phyloP scores from a whole-genome alignment of 2,113 vertebrate genomes.

The Anarrhichthys ocellatus region DNA sequence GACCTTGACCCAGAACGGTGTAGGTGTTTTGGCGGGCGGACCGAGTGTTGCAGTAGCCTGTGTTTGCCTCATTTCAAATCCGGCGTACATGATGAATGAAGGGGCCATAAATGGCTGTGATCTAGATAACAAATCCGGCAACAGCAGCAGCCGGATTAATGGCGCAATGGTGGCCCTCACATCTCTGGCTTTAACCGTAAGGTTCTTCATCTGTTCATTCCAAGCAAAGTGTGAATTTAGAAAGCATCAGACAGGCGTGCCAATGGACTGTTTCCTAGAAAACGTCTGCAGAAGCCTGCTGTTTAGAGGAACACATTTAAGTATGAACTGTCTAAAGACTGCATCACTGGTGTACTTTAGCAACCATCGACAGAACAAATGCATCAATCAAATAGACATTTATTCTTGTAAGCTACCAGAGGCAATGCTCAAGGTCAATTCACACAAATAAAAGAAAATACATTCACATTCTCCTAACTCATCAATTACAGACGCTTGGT shows the following conservation, averaged over 20 bases:
- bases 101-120: constrained; percentile 65
- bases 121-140: constrained; percentile 64
- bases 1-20: constrained; percentile 69
- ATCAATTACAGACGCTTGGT: too few relatives aligned
- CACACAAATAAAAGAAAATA: too few relatives aligned
- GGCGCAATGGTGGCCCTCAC: not conserved
- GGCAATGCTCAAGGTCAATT: not conserved
- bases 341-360: not conserved
- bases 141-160: constrained; percentile 17
- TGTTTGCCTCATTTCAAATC: constrained; percentile 61
- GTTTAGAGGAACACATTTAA: not conserved
- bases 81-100: constrained; percentile 68
- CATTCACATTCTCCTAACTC: too few relatives aligned
- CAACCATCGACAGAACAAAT: too few relatives aligned
- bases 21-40: constrained; percentile 12
- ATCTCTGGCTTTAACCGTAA: not conserved
- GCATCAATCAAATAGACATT: not conserved
- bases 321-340: not conserved
- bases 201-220: not conserved
- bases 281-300: not conserved
- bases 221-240: not conserved
- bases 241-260: not conserved
- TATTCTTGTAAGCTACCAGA: not conserved
- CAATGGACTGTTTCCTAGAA: not conserved
- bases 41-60: constrained; percentile 36